Base-by-base conservation (phyloP, 2,888 invertebrate species). In the Crocallis elinguaria region DNA sequence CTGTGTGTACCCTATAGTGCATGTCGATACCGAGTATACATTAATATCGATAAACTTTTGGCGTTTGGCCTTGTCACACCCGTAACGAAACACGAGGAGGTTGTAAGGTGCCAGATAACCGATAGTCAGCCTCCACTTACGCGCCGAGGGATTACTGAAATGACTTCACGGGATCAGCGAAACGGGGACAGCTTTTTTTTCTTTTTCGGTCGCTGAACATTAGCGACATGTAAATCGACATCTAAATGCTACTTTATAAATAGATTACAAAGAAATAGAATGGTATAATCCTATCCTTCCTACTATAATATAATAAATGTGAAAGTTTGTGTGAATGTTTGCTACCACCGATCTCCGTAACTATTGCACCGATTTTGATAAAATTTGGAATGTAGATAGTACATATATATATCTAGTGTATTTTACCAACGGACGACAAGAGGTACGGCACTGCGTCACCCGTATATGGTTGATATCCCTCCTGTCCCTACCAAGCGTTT, bases 31-130 rank as follows among this genome's bases (percentile, higher is more conserved):
- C 27, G n/a, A 9, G n/a, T n/a, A 11, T 21, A 16, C 11, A 14
- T 27, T 6, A 49, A 14, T 35, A 43, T 43, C 50, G 50, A 43
- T 43, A 43, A 25, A 0, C 5, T 38, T 37, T 12, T 21, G 11
- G 7, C 8, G 11, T 2, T 16, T 27, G n/a, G 1, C n/a, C 19
- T 25, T 29, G 49, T 49, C 17, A 44, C 44, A 53, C 45, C 23
- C 49, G 30, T 43, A 30, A 36, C 11, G 52, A 37, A 25, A 53
- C 42, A 51, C 44, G 41, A 42, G 32, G 35, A 29, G 48, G 46
- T 43, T 39, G 38, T 49, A 37, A 51, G 49, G 57, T 55, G 49
- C 49, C 57, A 51, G 55, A 57, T 55, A 60, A 52, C 60, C 43
- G 53, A 56, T 60, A 55, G 52, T 32, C 39, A 17, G 44, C 43